Evolutionary conservation across 2,797 vertebrate genomes (phyloP), one percentile per base, ranked within the genome.

Genomic region (Myripristis murdjan): DNA sequence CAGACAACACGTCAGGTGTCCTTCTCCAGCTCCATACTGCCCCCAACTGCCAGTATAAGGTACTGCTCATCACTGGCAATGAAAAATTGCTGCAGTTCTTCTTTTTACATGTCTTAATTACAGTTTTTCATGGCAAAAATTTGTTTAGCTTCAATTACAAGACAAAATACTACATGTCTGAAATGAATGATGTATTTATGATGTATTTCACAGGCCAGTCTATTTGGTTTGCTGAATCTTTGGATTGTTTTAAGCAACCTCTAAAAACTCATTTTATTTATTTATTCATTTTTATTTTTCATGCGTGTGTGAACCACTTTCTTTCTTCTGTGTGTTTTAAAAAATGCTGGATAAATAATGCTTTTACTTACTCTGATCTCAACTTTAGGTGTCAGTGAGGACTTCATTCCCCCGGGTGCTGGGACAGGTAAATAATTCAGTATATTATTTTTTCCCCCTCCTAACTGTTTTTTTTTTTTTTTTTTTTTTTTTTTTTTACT

Each of bases 41-140:
- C 47, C 94, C 96, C 78, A 95, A 97, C 87, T 99, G 98, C 89
- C 94, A 94, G n/a, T 98, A 99, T 79, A 96, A 98, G 96, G 98
- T 98, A 91, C 87, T 87, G 0, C 52, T 52, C 5, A 18, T 28
- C 1, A 28, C 35, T 10, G 6, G 6, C 8, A 33, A 8, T 26
- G 15, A 7, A 20, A 31, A 49, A 12, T 4, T 24, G 24, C 2
- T 39, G 14, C 56, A 58, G 39, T 5, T 6, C 2, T 28, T 22
- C 43, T 24, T 33, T 24, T 46, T 55, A 10, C 5, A 5, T 7
- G 48, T 23, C 31, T 26, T 65, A 8, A 37, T 14, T 24, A n/a
- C 1, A 4, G 12, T 53, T 28, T 31, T 16, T 31, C 14, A 8
- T 35, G n/a, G 37, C 9, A 23, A 3, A 28, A 24, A 26, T 5